phyloP scores from a whole-genome alignment of 23 tunicate species.

The Halocynthia aurantium region DNA sequence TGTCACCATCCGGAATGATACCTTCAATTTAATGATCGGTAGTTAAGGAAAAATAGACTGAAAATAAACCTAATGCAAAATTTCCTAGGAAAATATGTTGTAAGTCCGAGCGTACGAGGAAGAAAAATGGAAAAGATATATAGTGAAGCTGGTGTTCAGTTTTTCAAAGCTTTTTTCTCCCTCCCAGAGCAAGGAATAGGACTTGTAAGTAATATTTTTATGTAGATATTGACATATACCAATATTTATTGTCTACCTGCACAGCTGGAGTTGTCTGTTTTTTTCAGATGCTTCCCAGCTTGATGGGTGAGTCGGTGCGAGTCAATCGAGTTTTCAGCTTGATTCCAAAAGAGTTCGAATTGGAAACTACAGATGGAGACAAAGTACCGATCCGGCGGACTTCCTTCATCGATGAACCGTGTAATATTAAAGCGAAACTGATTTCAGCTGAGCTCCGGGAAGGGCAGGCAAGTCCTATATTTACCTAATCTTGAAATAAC shows the following conservation, averaged over 20 bases:
- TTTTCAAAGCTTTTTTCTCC: constrained; percentile 57
- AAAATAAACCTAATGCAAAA: not conserved
- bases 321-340: constrained; percentile 50
- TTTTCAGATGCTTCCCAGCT: constrained; percentile 56
- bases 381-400: constrained; percentile 15
- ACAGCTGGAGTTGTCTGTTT: not conserved
- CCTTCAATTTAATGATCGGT: no score
- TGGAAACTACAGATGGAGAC: constrained; percentile 14
- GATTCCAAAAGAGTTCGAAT: constrained; percentile 28
- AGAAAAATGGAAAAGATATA: constrained; percentile 52
- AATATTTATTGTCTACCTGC: not conserved
- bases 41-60: no score
- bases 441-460: constrained; percentile 48
- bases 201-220: constrained; percentile 7
- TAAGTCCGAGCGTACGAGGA: constrained; percentile 60
- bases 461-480: constrained; percentile 44
- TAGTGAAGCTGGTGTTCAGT: constrained; percentile 50
- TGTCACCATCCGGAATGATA: no score
- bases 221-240: not conserved
- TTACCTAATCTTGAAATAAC: not conserved
- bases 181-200: constrained; percentile 49
- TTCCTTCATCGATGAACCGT: not conserved
- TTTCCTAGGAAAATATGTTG: constrained; percentile 49
- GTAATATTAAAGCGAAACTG: constrained; percentile 35
- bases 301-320: constrained; percentile 55